These are phyloP conservation scores for Andricus quercusramuli DNA, from an alignment of 2,888 invertebrate species.

Conservation along the genomic window DNA sequence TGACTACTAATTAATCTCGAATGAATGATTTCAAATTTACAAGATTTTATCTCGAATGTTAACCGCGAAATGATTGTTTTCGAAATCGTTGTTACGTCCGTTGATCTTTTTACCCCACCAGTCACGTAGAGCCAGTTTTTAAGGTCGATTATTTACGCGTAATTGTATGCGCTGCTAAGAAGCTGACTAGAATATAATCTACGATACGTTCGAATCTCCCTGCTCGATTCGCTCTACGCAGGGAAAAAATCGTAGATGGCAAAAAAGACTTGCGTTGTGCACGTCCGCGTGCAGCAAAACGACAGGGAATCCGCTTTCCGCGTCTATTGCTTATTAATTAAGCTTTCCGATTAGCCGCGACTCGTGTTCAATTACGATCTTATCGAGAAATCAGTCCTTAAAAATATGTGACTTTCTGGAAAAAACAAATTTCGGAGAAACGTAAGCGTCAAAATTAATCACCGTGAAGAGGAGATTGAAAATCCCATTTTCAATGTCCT, in stretches of 20 bases:
- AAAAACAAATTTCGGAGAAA: conserved; percentile 30
- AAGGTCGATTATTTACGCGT: conserved; percentile 53
- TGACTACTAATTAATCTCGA: not conserved
- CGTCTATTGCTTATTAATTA: conserved; percentile 33
- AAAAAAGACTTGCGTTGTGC: conserved; percentile 7
- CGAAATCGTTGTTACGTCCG: conserved; percentile 20
- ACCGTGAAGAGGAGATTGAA: not conserved
- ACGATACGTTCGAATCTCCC: conserved; percentile 59
- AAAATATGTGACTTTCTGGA: not conserved
- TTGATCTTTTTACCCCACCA: conserved; percentile 31
- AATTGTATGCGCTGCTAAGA: conserved; percentile 75
- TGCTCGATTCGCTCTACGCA: conserved; percentile 37
- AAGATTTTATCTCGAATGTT: not conserved
- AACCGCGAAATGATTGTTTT: conserved; percentile 10
- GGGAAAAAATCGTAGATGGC: conserved; percentile 9
- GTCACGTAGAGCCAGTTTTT: conserved; percentile 43
- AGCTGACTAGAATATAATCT: conserved; percentile 77
- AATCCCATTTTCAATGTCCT: not conserved
- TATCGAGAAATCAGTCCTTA: conserved; percentile 20
- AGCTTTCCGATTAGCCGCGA: conserved; percentile 35
- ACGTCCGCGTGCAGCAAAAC: conserved; percentile 18
- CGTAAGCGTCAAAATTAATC: not conserved
- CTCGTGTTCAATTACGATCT: conserved; percentile 27
- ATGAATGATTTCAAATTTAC: not conserved
- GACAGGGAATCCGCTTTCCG: conserved; percentile 14